Base-by-base conservation (phyloP, 2,113 vertebrate genomes). In the Onychostruthus taczanowskii region DNA sequence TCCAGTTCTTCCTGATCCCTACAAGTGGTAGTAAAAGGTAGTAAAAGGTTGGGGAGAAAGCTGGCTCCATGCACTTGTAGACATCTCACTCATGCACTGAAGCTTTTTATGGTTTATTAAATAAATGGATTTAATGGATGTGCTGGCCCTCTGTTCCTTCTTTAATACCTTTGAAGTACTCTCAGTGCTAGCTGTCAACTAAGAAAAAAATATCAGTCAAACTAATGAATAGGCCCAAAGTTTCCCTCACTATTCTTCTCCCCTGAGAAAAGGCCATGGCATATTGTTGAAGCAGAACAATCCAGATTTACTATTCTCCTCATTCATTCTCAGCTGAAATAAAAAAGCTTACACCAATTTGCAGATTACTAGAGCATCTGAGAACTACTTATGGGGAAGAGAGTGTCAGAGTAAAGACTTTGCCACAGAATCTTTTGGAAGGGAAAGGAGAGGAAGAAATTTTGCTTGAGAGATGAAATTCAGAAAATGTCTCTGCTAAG, bases 111-210 rank as follows among this genome's bases (percentile, higher is more conserved):
- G 78, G 86, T 75, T 97, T 96, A 97, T 97, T 93, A 96, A 96
- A 95, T 95, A 95, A 96, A 96, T 97, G 44, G 73, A 89, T 92
- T 96, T 95, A 96, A 97, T 97, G 90, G 93, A 90, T 94, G 84
- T 91, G 68, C 82, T 97, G 87, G 78, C 66, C 72, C 59, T 91
- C 89, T 89, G 76, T 89, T 94, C 84, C 84, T 88, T 85, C 80
- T 94, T 86, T 91, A 91, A 63, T 94, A 95, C 94, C 90, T 96
- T 90, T 97, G 90, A 96, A 96, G 83, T 91, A 93, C 76, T 92
- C 79, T 93, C 75, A 78, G 90, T 84, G 69, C 81, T 96, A 90
- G 88, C 88, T 95, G 90, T 94, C 89, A 95, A 81, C 89, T 94
- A 86, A 91, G 83, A 86, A 93, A 96, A 96, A 94, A 96, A 94